These are phyloP conservation scores for Biston betularia DNA, from an alignment of 2,888 invertebrate genomes.

Conservation along the genomic window DNA sequence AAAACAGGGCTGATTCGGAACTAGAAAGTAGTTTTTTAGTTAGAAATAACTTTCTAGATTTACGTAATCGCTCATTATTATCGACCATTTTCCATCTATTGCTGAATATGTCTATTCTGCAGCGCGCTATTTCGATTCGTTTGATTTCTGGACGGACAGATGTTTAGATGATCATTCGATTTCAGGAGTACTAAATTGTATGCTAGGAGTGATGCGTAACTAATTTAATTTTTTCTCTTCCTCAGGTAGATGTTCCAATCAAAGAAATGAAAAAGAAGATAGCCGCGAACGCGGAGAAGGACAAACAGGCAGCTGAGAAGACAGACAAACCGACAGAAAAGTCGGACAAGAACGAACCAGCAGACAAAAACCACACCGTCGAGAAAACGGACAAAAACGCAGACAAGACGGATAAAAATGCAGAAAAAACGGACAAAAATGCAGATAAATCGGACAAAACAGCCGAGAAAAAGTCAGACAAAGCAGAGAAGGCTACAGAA, in stretches of 20 bases:
- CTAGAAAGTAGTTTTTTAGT: too few species aligned
- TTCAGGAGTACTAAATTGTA: too few species aligned
- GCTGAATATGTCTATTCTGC: too few species aligned
- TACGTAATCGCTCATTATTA: too few species aligned
- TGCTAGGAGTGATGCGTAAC: not conserved
- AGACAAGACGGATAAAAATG: constrained; percentile 50
- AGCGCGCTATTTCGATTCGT: too few species aligned
- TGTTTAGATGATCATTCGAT: too few species aligned
- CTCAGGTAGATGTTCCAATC: constrained; percentile 69
- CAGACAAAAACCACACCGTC: too few species aligned
- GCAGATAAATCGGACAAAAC: constrained; percentile 34
- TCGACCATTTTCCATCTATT: too few species aligned
- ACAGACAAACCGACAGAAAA: constrained; percentile 57
- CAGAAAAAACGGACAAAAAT: constrained; percentile 51
- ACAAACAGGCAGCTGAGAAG: constrained; percentile 68
- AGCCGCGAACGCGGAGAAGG: constrained; percentile 77
- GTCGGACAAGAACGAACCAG: constrained; percentile 66
- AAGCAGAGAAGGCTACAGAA: constrained; percentile 31
- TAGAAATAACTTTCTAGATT: too few species aligned
- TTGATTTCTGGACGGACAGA: too few species aligned
- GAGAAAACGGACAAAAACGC: constrained; percentile 52
- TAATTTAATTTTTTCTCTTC: not conserved
- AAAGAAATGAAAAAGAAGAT: constrained; percentile 82
- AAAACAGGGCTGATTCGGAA: too few species aligned
- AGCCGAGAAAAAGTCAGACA: constrained; percentile 40